A percentile compares a stretch with the other conserved stretches of the same genome.
Conservation (phyloP, 2,113 vertebrate genomes). For the Ailurus styani region DNA sequence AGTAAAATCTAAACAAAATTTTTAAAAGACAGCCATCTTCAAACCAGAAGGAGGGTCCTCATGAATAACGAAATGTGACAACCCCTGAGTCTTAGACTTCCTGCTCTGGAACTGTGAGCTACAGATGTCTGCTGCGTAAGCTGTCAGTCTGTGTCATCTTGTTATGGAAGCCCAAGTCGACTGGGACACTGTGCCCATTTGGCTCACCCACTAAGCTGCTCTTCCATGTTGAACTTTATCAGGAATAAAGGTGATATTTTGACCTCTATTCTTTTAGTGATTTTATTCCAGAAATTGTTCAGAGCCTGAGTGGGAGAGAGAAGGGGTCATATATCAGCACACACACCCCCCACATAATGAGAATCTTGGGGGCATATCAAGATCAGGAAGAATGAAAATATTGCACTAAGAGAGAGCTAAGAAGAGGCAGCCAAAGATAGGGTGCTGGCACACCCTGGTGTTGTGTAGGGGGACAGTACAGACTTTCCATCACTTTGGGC, state of each 20-base stretch:
- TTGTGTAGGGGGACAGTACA: not conserved
- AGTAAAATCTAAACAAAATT: not conserved
- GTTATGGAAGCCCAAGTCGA: no score
- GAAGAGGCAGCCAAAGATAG: not conserved
- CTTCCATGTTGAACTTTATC: no score
- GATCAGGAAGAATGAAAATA: not conserved
- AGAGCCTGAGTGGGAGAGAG: not conserved
- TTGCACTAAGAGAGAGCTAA: no score
- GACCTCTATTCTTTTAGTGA: not conserved
- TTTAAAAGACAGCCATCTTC: no score
- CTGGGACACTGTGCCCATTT: not conserved
- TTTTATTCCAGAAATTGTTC: not conserved
- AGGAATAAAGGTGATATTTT: not conserved
- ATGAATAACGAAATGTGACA: not conserved
- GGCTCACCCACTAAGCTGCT: not conserved
- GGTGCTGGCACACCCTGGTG: no score
- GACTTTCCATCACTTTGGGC: not conserved
- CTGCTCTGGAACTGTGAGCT: not conserved
- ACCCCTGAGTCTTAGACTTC: not conserved
- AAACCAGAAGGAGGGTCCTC: not conserved
- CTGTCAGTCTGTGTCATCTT: not conserved
- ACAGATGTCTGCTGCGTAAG: not conserved
- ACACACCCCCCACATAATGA: not conserved
- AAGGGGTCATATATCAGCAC: not conserved
- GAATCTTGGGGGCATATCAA: no score